These are phyloP conservation scores for Palythoa grandis DNA, from an alignment of 92 coral and sea anemone genomes.

Conservation along the genomic window DNA sequence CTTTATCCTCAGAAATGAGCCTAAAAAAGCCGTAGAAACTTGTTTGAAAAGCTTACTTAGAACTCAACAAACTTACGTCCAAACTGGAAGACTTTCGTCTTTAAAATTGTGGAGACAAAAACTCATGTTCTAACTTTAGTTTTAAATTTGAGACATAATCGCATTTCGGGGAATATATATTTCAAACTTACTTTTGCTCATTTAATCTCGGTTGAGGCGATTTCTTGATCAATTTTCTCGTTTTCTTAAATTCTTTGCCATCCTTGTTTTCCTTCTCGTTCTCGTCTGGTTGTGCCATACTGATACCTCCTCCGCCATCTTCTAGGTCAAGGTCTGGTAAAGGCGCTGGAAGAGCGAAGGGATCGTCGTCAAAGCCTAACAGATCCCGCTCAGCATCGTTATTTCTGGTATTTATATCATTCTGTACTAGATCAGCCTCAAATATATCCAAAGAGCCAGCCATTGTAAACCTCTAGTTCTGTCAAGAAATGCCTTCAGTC, in stretches of 20 bases:
- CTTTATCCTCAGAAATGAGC: slow-evolving; percentile 80
- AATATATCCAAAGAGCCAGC: slow-evolving; percentile 47
- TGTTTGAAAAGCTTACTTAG: too few species aligned
- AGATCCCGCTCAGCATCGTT: slow-evolving; percentile 53
- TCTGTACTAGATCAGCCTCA: slow-evolving; percentile 64
- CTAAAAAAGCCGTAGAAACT: slow-evolving; percentile 41
- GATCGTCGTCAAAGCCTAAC: slow-evolving; percentile 78
- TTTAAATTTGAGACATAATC: not conserved
- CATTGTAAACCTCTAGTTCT: not conserved
- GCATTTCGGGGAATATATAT: not conserved
- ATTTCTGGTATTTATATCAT: slow-evolving; percentile 41
- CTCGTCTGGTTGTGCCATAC: slow-evolving; percentile 37
- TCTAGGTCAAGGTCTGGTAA: slow-evolving; percentile 71
- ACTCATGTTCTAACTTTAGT: not conserved
- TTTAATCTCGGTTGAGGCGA: slow-evolving; percentile 84
- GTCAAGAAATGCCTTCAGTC: too few species aligned
- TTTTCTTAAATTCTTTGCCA: slow-evolving; percentile 59
- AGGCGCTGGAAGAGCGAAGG: slow-evolving; percentile 89
- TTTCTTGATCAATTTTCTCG: slow-evolving; percentile 63
- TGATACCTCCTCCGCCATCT: slow-evolving; percentile 41
- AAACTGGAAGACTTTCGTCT: not conserved
- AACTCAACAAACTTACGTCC: not conserved
- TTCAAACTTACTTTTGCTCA: slow-evolving; percentile 70
- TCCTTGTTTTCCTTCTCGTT: slow-evolving; percentile 42
- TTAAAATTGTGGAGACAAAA: too few species aligned